A percentile compares a stretch with the other conserved stretches of the same genome.
Conservation (phyloP, 2,797 vertebrate genomes). For the Odontamblyopus lacepedii region DNA sequence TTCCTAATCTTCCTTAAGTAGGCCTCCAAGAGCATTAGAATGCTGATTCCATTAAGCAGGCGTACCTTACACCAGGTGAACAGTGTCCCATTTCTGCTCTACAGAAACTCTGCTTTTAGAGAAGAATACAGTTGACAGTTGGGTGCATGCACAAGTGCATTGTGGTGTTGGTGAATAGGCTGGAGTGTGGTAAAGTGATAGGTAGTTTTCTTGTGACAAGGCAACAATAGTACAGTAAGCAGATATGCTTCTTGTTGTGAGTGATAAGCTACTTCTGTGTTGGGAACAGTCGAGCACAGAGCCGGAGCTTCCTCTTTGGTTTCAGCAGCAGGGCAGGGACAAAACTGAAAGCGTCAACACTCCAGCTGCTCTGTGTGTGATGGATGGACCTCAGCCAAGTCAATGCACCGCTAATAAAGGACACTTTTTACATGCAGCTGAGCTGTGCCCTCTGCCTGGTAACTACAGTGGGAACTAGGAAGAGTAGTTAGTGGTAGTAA, state of each 20-base stretch:
- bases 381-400: slow-evolving; percentile 19
- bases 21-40: not conserved
- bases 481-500: not conserved
- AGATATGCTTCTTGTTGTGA: slow-evolving; percentile 43
- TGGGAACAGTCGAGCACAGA: slow-evolving; percentile 46
- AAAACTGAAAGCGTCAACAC: slow-evolving; percentile 40
- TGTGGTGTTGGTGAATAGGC: slow-evolving; percentile 12
- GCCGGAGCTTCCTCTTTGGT: slow-evolving; percentile 55
- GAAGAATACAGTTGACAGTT: not conserved
- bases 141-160: not conserved
- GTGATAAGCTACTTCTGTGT: slow-evolving; percentile 53
- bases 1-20: not conserved
- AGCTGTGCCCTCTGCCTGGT: not conserved
- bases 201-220: slow-evolving; percentile 40
- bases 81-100: not conserved
- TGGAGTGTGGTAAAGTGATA: slow-evolving; percentile 40
- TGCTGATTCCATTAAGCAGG: not conserved
- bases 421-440: slow-evolving; percentile 13
- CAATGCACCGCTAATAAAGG: not conserved
- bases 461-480: not conserved
- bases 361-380: slow-evolving; percentile 45
- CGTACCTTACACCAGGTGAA: not conserved
- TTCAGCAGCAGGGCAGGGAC: slow-evolving; percentile 39
- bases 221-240: slow-evolving; percentile 56
- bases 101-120: not conserved